Conservation (phyloP, 2,797 vertebrate species). For the Hydrolagus colliei region DNA sequence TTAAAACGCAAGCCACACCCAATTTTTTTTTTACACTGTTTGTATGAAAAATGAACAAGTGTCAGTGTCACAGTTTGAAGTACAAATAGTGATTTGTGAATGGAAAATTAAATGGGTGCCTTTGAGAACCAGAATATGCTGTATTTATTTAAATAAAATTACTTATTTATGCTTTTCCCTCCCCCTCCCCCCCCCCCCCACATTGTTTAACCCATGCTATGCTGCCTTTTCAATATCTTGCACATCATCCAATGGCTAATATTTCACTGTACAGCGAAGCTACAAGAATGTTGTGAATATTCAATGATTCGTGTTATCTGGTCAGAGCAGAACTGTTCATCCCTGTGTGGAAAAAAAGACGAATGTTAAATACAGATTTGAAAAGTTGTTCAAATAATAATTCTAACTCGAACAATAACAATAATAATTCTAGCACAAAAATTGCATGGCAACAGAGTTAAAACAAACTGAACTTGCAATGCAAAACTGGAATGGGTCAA, state of each 20-base stretch:
- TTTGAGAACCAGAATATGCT: conserved; percentile 18
- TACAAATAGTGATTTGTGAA: conserved; percentile 30
- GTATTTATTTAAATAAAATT: conserved; percentile 12
- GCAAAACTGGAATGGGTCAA: too few relatives aligned
- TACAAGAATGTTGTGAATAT: not conserved
- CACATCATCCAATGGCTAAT: too few relatives aligned
- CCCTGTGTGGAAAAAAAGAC: not conserved
- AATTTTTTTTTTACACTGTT: conserved; percentile 29
- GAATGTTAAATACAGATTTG: not conserved
- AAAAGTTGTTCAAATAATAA: not conserved
- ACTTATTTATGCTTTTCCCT: not conserved
- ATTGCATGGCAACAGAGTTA: too few relatives aligned
- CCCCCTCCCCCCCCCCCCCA: not conserved
- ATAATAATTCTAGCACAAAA: not conserved
- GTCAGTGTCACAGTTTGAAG: conserved; percentile 26
- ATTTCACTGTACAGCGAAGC: not conserved
- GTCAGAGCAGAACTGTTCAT: not conserved
- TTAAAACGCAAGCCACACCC: conserved; percentile 17
- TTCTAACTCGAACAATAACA: not conserved
- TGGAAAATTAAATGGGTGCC: conserved; percentile 32
- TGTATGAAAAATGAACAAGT: conserved; percentile 29
- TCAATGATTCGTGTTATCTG: not conserved
- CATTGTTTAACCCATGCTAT: too few relatives aligned
- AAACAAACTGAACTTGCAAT: too few relatives aligned
- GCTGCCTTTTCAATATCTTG: not conserved